phyloP scores from a whole-genome alignment of 2,113 vertebrate genomes.

The Myrmecophaga tridactyla region DNA sequence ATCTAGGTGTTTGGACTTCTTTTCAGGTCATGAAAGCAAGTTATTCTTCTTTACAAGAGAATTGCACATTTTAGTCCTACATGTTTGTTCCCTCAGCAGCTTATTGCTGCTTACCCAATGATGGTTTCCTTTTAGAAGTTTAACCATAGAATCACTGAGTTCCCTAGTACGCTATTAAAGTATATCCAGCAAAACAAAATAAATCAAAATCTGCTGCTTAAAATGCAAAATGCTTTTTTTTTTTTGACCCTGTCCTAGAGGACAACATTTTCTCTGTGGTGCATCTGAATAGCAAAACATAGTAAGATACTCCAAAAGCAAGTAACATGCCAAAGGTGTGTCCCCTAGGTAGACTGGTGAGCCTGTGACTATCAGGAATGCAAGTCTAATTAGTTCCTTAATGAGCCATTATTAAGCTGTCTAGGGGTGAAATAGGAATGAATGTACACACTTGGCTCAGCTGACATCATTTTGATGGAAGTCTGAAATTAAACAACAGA shows the following conservation, averaged over 20 bases:
- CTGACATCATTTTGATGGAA: conserved; percentile 31
- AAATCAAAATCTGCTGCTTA: neutral
- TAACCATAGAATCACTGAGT: neutral
- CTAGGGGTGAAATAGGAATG: neutral
- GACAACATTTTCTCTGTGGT: neutral
- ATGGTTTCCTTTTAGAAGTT: neutral
- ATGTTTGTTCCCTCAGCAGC: too few relatives aligned
- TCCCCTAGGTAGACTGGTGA: neutral
- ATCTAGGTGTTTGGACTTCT: neutral
- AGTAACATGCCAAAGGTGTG: neutral
- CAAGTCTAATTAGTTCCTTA: conserved; percentile 38
- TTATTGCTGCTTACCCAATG: neutral
- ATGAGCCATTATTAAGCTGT: conserved; percentile 34
- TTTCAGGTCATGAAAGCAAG: neutral
- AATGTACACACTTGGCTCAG: conserved; percentile 26
- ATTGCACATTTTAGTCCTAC: neutral
- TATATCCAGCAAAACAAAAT: neutral
- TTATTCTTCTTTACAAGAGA: conserved; percentile 26
- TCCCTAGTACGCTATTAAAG: neutral
- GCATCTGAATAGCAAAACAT: neutral
- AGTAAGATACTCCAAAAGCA: neutral
- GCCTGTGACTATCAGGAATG: neutral
- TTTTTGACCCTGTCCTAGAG: too few relatives aligned
- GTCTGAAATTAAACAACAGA: conserved; percentile 44
- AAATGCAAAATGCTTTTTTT: neutral